Base-by-base conservation (phyloP, 2,113 vertebrate species). In the Ursus arctos region DNA sequence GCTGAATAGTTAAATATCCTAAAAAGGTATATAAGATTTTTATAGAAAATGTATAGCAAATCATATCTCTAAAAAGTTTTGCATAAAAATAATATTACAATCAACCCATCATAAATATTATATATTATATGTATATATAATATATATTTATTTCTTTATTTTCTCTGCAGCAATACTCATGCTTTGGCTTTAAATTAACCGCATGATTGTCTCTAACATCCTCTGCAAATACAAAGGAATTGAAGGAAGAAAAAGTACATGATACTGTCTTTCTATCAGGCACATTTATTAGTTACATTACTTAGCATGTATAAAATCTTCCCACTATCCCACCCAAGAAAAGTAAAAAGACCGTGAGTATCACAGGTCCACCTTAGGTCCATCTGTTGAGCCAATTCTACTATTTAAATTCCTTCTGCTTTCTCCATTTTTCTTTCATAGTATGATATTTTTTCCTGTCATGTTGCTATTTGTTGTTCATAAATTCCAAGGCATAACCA, bases 401-500 rank as follows among this genome's bases (percentile, higher is more conserved):
- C 94, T 22, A 67, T 96, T 86, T 97, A 49, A 84, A 89, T 95
- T 97, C 15, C 2, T 28, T 94, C 74, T 86, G 49, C 83, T 11
- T 77, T 87, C 18, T n/a, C 2, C 65, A 94, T 74, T 94, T 98
- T 97, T 94, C 24, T 97, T 98, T 57, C 55, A 93, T 16, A 43
- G 3, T 63, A 96, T 94, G 57, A 77, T 94, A 71, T 98, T 95
- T 97, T 91, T 93, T 94, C 1, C 21, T 96, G 33, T 65, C 71
- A 84, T 81, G 67, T 59, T 95, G 43, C 19, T 97, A 77, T 98
- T 96, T 97, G 90, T 96, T 98, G 19, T 92, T 96, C 83, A 98
- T 97, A 98, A 97, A 98, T 98, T 97, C 84, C 21, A 93, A 97
- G 51, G 18, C 82, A 91, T 94, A 97, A 97, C 91, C 61, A 82